Evolutionary conservation across 2,113 vertebrate species (phyloP), one percentile per base, ranked within the genome.

Genomic region (Vidua macroura): DNA sequence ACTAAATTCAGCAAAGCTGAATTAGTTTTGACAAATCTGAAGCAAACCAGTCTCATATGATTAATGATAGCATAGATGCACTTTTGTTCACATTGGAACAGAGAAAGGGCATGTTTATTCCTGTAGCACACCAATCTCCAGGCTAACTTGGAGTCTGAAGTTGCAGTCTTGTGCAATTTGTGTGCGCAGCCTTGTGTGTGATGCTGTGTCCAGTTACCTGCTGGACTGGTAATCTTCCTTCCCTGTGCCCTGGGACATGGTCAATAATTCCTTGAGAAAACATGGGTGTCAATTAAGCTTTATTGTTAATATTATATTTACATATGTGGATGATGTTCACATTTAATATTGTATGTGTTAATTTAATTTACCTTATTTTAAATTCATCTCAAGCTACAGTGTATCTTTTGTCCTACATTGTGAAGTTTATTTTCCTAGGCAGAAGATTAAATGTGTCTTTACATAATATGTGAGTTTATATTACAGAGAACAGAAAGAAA

Each of bases 11-110:
- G 82, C 51, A 86, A 63, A 46, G 52, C 33, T 53, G 64, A 81
- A 94, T 88, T 92, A 59, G n/a, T 90, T 83, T 80, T 90, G 95
- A 86, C 82, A 86, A 88, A 93, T 86, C 69, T 88, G 79, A 92
- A 81, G 52, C 52, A 72, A 79, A 92, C 74, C 83, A 83, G 52
- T 78, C 64, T 83, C 19, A 35, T 70, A 20, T 83, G 83, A 88
- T 91, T 90, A 90, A 80, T 90, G 48, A 24, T 67, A 37, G 35
- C 2, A 3, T 90, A 74, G 88, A 59, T 90, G 56, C 64, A 81
- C 88, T 92, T 64, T 83, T 56, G 74, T 84, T 91, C 77, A 37
- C 3, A 2, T 13, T 81, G 60, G 20, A 86, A 33, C 22, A 48
- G 64, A 58, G 52, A 55, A 88, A 80, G 39, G 86, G 24, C 64